These are phyloP conservation scores for Puntigrus tetrazona DNA, from an alignment of 2,113 vertebrate species.

Conservation along the genomic window DNA sequence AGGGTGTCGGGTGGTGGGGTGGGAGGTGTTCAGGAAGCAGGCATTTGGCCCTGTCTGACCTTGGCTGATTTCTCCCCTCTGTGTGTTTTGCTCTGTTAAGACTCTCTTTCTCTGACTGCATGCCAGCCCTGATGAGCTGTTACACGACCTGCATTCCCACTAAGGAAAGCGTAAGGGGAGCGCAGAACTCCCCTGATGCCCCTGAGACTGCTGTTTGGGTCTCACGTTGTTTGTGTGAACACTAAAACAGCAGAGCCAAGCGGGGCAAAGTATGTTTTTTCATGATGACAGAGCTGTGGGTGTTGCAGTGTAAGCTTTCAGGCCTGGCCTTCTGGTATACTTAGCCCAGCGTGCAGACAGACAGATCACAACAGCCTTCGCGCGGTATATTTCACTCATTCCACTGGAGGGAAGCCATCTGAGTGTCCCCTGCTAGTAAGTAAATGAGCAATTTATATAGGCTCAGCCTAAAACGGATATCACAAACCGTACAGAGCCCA, in stretches of 20 bases:
- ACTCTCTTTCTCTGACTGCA: slow-evolving; percentile 44
- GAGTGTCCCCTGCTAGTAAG: slow-evolving; percentile 25
- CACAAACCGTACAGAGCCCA: neutral
- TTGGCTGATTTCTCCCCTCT: slow-evolving; percentile 50
- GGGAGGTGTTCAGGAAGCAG: slow-evolving; percentile 53
- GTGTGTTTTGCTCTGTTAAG: slow-evolving; percentile 56
- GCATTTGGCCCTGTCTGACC: slow-evolving; percentile 61
- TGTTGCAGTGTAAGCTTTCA: slow-evolving; percentile 24
- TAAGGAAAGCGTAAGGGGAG: slow-evolving; percentile 9
- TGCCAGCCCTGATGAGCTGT: slow-evolving; percentile 53
- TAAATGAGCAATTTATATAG: slow-evolving; percentile 10
- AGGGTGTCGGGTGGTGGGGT: slow-evolving; percentile 18
- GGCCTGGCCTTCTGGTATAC: slow-evolving; percentile 24
- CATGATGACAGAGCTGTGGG: slow-evolving; percentile 27
- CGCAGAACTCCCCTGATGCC: slow-evolving; percentile 19
- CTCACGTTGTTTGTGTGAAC: slow-evolving; percentile 19
- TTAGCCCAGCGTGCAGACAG: slow-evolving; percentile 26
- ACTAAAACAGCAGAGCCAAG: slow-evolving; percentile 16
- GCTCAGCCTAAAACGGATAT: neutral
- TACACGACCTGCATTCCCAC: slow-evolving; percentile 45
- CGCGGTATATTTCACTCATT: slow-evolving; percentile 11
- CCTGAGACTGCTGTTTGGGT: slow-evolving; percentile 13
- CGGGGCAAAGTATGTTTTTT: slow-evolving; percentile 21
- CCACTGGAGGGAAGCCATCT: slow-evolving; percentile 1
- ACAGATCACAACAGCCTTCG: slow-evolving; percentile 37